phyloP scores from a whole-genome alignment of 2,797 vertebrate species.

The Cuculus canorus region DNA sequence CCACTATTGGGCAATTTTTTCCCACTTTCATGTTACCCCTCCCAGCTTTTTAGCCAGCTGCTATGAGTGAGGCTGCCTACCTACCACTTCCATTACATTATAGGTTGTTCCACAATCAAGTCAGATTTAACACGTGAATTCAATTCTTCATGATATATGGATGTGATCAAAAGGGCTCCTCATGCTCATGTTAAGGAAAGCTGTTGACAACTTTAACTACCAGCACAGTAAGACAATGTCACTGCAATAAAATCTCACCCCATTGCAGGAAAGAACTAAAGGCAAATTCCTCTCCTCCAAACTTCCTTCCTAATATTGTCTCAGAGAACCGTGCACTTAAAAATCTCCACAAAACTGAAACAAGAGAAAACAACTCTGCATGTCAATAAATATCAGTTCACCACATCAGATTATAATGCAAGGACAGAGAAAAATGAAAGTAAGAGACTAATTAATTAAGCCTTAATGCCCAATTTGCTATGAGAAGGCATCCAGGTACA shows the following conservation, averaged over 20 bases:
- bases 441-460: neutral
- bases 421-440: neutral
- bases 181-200: neutral
- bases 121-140: neutral
- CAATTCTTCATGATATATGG: neutral
- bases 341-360: neutral
- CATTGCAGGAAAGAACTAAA: neutral
- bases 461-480: neutral
- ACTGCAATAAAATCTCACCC: neutral
- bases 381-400: neutral
- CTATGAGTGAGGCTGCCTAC: neutral
- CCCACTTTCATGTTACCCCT: neutral
- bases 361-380: neutral
- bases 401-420: neutral
- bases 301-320: neutral
- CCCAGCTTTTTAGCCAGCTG: neutral
- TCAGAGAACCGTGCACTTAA: neutral
- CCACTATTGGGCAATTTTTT: neutral
- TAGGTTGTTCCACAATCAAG: neutral
- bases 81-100: neutral
- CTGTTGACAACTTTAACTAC: neutral
- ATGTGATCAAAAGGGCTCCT: neutral
- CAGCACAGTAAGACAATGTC: neutral
- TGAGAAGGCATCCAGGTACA: neutral
- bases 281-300: neutral